A percentile compares a stretch with the other conserved stretches of the same genome.
Evolutionary conservation across 2,113 vertebrate species (phyloP).

Genomic region (Cromileptes altivelis): DNA sequence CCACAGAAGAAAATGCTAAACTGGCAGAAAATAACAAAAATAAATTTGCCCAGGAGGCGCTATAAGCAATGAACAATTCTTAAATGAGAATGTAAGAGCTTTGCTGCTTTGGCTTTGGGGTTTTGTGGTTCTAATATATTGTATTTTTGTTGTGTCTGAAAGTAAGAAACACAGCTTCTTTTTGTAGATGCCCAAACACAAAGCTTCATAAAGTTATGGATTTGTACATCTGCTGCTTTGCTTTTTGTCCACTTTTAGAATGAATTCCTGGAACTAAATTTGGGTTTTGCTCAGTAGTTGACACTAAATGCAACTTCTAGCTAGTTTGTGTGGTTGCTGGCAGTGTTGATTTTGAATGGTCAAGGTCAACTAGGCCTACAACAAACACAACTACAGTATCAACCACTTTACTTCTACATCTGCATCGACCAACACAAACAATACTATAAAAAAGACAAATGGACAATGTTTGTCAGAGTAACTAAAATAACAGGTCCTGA

Average conservation of each 20-base stretch:
- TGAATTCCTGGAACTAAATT: neutral
- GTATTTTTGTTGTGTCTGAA: slow-evolving; percentile 13
- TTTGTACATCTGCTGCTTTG: neutral
- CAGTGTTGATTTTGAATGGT: neutral
- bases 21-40: slow-evolving; percentile 69
- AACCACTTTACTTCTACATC: no score
- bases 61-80: slow-evolving; percentile 34
- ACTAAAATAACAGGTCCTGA: neutral
- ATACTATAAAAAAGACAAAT: neutral
- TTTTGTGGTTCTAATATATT: slow-evolving; percentile 19
- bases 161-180: slow-evolving; percentile 6
- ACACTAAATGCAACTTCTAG: neutral
- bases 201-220: slow-evolving; percentile 8
- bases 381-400: neutral
- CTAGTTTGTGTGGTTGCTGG: neutral
- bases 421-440: neutral
- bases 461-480: neutral
- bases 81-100: slow-evolving; percentile 31
- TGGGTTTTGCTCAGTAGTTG: neutral
- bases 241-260: neutral
- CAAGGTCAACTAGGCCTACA: neutral
- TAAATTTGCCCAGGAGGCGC: slow-evolving; percentile 39
- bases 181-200: neutral
- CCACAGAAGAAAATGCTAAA: slow-evolving; percentile 54
- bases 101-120: slow-evolving; percentile 19